These are phyloP conservation scores for Microplitis mediator DNA, from an alignment of 1,140 invertebrate genomes.

Conservation along the genomic window DNA sequence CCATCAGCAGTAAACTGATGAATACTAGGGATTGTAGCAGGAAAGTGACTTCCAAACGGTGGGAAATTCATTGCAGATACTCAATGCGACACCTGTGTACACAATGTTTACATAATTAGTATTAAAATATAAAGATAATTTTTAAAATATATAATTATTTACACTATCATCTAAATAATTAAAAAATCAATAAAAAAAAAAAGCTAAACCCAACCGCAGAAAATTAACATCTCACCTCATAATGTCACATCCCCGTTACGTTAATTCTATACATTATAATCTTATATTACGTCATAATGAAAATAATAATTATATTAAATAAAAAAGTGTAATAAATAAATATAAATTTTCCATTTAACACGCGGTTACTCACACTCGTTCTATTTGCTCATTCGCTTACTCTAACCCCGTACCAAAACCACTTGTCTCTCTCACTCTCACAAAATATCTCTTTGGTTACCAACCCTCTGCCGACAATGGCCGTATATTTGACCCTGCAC, in stretches of 20 bases:
- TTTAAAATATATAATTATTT: neutral
- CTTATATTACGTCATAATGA: no score
- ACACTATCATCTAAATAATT: no score
- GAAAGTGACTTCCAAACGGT: constrained; percentile 70
- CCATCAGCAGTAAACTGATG: constrained; percentile 69
- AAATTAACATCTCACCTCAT: no score
- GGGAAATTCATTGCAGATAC: constrained; percentile 69
- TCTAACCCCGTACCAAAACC: neutral
- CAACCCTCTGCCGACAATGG: constrained; percentile 8
- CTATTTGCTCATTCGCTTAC: neutral
- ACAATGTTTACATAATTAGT: neutral
- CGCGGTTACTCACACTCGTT: neutral
- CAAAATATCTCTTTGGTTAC: neutral
- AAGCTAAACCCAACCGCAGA: no score
- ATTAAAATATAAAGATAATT: neutral
- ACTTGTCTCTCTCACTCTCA: neutral
- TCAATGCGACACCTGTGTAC: constrained; percentile 55
- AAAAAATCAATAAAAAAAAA: no score
- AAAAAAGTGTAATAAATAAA: neutral
- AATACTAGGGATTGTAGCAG: constrained; percentile 68
- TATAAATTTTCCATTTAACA: neutral
- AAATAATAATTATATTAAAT: neutral
- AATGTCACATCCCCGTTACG: no score
- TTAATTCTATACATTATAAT: no score
- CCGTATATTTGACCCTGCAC: neutral